Evolutionary conservation across 2,888 invertebrate species (phyloP), one percentile per base, ranked within the genome.

Genomic region (Lithophane leautieri): DNA sequence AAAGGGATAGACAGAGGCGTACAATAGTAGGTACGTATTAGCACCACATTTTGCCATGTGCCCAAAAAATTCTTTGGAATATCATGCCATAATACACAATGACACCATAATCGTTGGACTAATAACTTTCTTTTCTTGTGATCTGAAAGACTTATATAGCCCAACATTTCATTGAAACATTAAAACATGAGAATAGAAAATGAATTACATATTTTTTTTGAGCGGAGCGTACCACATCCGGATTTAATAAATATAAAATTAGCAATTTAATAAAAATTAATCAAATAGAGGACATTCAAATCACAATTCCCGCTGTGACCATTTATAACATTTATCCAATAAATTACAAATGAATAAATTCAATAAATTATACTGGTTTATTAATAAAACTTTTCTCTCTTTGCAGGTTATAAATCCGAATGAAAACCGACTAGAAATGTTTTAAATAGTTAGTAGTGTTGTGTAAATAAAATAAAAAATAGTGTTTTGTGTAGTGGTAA

Each of bases 381-480:
- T 16, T 63, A 72, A 80, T 34, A 2, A n/a, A 14, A 12, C 11
- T 81, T 85, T 84, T 83, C 62, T 82, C 61, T 83, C 65, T 84
- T 91, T 88, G 14, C 91, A 91, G 91, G 87, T 85, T 82, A 75
- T 85, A 81, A 81, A 84, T 85, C 77, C 85, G 85, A 89, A 88
- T 86, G 88, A 90, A 82, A 83, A 87, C 54, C 90, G 87, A 90
- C 86, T 88, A 85, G 82, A 80, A 73, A 91, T 91, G 90, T 89
- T 86, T 84, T 90, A 88, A 79, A 70, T 74, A 84, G 74, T 70
- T 68, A 63, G 42, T 52, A 84, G 86, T 84, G 87, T 78, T 74
- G 86, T 86, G 86, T 76, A 58, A 77, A 70, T 78, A 77, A 60
- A 66, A 65, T 80, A 70, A 70, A 42, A 58, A n/a, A 62, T 80